A percentile compares a stretch with the other conserved stretches of the same genome.
These are phyloP conservation scores for Matsumurasca onukii DNA, from an alignment of 1,140 invertebrate species.

Conservation along the genomic window DNA sequence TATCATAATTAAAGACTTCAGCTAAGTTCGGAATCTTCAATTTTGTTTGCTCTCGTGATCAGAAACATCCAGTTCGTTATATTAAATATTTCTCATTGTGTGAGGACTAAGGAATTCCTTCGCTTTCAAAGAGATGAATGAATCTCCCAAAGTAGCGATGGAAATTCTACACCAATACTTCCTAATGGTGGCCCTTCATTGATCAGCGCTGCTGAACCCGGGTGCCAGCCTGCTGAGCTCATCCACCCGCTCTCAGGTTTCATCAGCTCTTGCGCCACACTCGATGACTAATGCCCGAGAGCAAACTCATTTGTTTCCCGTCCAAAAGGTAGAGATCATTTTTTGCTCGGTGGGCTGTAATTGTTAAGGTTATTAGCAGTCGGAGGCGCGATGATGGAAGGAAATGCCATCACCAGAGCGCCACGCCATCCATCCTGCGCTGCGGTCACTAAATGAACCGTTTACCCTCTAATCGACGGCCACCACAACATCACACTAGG, in stretches of 20 bases:
- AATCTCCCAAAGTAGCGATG: no score
- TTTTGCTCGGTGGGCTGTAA: constrained; percentile 26
- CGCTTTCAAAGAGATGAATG: no score
- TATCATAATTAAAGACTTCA: no score
- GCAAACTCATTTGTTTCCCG: constrained; percentile 27
- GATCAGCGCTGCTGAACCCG: background rate
- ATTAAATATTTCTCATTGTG: no score
- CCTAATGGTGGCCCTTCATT: no score
- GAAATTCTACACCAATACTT: no score
- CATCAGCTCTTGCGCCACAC: background rate
- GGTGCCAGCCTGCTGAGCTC: background rate
- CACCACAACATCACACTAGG: no score
- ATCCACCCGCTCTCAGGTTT: background rate
- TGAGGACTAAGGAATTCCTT: no score
- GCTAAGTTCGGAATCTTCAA: no score
- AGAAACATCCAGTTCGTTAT: no score
- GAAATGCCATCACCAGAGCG: constrained; percentile 24
- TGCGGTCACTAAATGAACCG: constrained; percentile 26
- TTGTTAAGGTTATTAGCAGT: constrained; percentile 26
- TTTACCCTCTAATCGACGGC: constrained; percentile 14
- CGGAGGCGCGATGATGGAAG: constrained; percentile 17
- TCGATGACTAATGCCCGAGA: constrained; percentile 16
- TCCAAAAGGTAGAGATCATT: constrained; percentile 26
- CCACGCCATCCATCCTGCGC: background rate
- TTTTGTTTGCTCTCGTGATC: no score